Evolutionary conservation across 2,888 invertebrate species (phyloP), one percentile per base, ranked within the genome.

Genomic region (Buathra laborator): DNA sequence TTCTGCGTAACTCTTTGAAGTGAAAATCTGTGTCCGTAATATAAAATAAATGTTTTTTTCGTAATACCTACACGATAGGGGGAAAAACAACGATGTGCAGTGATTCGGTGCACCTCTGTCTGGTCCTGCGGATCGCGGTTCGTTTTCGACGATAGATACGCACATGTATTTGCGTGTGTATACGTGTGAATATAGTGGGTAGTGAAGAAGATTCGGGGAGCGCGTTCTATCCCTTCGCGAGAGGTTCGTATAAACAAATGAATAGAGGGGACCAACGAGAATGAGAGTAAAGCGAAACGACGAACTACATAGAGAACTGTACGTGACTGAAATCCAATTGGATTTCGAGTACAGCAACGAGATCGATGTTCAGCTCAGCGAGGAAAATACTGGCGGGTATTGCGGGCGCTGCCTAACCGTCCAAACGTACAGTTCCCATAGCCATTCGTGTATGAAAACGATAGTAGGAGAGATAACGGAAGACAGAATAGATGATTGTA

Each of bases 321-420:
- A 81, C 81, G 74, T 77, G 81, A 84, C 70, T 84, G 75, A 75
- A 78, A 81, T 84, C 81, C 53, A 84, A 84, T 84, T 78, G 70
- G 70, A 81, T 84, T 84, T 68, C 78, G 78, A 78, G 68, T 64
- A 81, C 78, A 48, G 68, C 59, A 7, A 48, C 64, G 43, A 51
- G 81, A 84, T 64, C 77, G 75, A 78, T 81, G 81, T 81, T n/a
- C 81, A 75, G 48, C 70, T 44, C 78, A 48, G 14, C 68, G 67
- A 72, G n/a, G 59, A 59, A 32, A 12, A n/a, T 32, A 24, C 43
- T 12, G 29, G 19, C 19, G 62, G 10, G 12, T 48, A 10, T 32
- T 62, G 29, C 62, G n/a, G 62, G 24, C 29, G 7, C 76, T 51
- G 70, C 70, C 37, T 19, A 64, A 59, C 29, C 48, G 78, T 68